Conservation (phyloP, 2,113 vertebrate genomes). For the Cynoglossus semilaevis region DNA sequence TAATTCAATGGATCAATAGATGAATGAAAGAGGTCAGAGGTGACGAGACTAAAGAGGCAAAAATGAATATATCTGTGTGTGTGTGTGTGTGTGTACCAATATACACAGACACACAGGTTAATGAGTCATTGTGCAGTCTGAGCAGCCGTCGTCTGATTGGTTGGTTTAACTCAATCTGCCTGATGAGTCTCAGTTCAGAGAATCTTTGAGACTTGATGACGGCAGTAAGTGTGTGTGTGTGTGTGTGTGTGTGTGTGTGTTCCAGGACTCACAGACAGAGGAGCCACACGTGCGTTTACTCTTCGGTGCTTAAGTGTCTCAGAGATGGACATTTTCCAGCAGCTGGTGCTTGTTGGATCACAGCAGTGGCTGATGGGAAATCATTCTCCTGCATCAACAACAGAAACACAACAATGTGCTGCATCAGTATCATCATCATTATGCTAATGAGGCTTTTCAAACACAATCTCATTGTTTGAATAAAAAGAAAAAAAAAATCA, state of each 20-base stretch:
- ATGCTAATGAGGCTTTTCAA: not conserved
- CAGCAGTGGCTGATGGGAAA: too few species aligned
- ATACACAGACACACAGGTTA: constrained; percentile 4
- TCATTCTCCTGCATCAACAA: too few species aligned
- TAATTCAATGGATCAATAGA: not conserved
- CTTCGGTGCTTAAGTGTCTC: too few species aligned
- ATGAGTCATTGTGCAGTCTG: constrained; percentile 44
- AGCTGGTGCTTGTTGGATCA: too few species aligned
- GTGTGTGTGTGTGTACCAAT: not conserved
- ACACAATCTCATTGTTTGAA: constrained; percentile 1
- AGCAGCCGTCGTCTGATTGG: constrained; percentile 31
- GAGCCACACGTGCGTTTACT: too few species aligned
- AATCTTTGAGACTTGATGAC: constrained; percentile 28
- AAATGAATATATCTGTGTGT: too few species aligned
- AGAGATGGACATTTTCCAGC: too few species aligned
- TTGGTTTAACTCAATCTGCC: not conserved
- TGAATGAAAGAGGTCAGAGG: not conserved
- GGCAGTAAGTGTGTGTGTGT: constrained; percentile 2
- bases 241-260: not conserved
- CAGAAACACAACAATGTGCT: too few species aligned
- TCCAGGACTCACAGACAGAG: too few species aligned
- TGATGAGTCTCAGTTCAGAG: constrained; percentile 30
- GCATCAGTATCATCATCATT: too few species aligned
- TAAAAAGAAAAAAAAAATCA: constrained; percentile 21
- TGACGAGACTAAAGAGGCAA: too few species aligned